A percentile compares a stretch with the other conserved stretches of the same genome.
Evolutionary conservation across 2,797 vertebrate species (phyloP).

Genomic region (Florisuga fusca): DNA sequence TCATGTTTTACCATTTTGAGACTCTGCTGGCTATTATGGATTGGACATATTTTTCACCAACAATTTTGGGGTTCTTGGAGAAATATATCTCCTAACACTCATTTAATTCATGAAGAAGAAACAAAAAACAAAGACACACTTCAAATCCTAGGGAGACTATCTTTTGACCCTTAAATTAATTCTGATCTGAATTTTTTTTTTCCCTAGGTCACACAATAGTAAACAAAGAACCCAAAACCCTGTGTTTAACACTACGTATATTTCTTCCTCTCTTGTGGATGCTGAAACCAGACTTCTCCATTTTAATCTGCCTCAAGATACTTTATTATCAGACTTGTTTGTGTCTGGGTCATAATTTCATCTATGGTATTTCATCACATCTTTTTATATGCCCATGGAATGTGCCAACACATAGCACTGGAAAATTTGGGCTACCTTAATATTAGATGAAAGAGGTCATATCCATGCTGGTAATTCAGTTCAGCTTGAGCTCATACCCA

Average conservation of each 20-base stretch:
- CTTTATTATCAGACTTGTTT: background rate
- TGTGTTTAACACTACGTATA: background rate
- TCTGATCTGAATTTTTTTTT: background rate
- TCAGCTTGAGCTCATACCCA: background rate
- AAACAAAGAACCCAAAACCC: accelerated
- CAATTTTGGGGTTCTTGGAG: no score
- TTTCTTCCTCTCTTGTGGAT: background rate
- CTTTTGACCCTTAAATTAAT: background rate
- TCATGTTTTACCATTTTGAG: background rate
- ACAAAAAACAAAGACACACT: background rate
- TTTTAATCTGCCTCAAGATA: background rate
- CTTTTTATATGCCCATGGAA: background rate
- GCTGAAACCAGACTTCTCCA: background rate
- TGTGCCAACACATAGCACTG: accelerated
- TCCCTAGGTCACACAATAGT: no score
- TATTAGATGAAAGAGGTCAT: background rate
- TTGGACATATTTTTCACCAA: background rate
- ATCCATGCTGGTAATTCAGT: background rate
- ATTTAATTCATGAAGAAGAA: background rate
- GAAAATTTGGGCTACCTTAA: background rate
- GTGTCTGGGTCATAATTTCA: background rate
- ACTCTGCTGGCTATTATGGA: background rate
- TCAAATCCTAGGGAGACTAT: background rate
- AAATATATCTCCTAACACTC: background rate
- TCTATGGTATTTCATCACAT: background rate